A percentile compares a stretch with the other conserved stretches of the same genome.
These are phyloP conservation scores for Aurelia sp. DNA, from an alignment of 30 jellyfish, hydroid and myxozoan species.

Conservation along the genomic window DNA sequence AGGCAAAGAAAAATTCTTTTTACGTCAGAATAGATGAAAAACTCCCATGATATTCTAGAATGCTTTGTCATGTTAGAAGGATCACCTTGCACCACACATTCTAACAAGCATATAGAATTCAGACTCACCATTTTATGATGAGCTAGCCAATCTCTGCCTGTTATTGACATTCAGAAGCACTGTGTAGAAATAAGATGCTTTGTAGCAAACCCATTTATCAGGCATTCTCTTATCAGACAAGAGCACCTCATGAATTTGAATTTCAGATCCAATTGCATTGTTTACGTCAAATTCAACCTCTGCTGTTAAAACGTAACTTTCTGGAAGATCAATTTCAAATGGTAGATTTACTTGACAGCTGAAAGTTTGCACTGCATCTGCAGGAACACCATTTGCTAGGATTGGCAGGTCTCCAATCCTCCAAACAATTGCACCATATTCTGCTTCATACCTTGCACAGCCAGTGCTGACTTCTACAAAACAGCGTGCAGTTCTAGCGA, in stretches of 20 bases:
- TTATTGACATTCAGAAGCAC: constrained; percentile 54
- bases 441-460: constrained; percentile 87
- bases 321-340: constrained; percentile 76
- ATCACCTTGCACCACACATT: too few relatives aligned
- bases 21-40: too few relatives aligned
- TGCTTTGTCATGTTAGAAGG: too few relatives aligned
- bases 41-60: too few relatives aligned
- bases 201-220: constrained; percentile 94
- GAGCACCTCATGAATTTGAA: constrained; percentile 73
- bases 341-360: constrained; percentile 79
- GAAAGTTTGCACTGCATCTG: constrained; percentile 85
- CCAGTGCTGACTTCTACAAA: constrained; percentile 79
- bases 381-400: constrained; percentile 64
- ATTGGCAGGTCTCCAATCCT: constrained; percentile 81
- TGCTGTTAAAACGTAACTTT: constrained; percentile 64
- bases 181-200: constrained; percentile 71
- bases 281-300: constrained; percentile 84
- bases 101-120: too few relatives aligned
- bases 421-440: constrained; percentile 88
- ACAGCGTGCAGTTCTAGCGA: constrained; percentile 67
- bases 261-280: constrained; percentile 80
- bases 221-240: constrained; percentile 74
- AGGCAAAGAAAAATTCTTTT: too few relatives aligned
- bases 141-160: constrained; percentile 36
- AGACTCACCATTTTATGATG: too few relatives aligned